Evolutionary conservation across 2,888 invertebrate genomes (phyloP).

Genomic region (Clivina fossor): DNA sequence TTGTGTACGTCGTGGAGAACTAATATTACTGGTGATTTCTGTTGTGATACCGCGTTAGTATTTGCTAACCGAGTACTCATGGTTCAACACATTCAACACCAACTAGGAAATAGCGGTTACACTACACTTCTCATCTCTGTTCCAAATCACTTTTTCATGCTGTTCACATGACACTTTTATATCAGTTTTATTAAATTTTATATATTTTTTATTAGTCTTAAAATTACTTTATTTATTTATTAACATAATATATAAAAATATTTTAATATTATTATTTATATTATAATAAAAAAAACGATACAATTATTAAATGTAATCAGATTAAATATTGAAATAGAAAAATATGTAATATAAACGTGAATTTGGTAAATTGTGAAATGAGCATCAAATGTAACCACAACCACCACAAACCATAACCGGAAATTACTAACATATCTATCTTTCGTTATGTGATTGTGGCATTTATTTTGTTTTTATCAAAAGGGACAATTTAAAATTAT

Average conservation of each 20-base stretch:
- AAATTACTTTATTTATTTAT: neutral
- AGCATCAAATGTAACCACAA: slow-evolving; percentile 3
- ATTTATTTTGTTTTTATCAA: slow-evolving; percentile 1
- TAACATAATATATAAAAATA: neutral
- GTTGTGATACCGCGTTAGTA: slow-evolving; percentile 17
- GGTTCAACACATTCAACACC: neutral
- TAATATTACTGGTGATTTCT: slow-evolving; percentile 14
- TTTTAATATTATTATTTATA: neutral
- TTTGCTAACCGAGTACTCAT: slow-evolving; percentile 23
- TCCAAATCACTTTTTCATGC: neutral
- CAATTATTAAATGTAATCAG: neutral
- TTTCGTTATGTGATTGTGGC: neutral
- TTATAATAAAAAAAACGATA: neutral
- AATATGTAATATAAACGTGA: neutral
- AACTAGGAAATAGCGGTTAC: slow-evolving; percentile 5
- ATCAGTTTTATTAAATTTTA: neutral
- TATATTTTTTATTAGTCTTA: neutral
- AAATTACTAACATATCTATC: neutral
- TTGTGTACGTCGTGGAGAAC: slow-evolving; percentile 12
- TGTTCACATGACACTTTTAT: neutral
- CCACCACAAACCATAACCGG: slow-evolving; percentile 19
- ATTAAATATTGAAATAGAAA: neutral
- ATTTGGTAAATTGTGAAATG: neutral
- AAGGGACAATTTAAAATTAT: no score
- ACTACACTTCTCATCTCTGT: slow-evolving; percentile 3